Conservation (phyloP, 2,797 vertebrate genomes). For the Phyllotis vaccarum region DNA sequence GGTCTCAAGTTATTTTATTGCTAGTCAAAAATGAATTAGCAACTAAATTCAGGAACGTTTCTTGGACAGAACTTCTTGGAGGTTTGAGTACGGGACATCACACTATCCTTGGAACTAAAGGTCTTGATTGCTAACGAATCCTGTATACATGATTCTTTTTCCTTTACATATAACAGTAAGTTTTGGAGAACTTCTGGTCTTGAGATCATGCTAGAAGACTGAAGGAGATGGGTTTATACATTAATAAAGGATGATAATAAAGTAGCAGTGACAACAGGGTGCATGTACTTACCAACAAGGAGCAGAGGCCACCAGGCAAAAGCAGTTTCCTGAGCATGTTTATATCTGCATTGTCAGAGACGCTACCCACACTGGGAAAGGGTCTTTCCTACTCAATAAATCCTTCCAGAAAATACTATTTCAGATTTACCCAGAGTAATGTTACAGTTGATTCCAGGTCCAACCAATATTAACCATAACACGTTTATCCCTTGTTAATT, state of each 20-base stretch:
- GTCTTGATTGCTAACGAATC: neutral
- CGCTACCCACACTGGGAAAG: neutral
- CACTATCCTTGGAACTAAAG: neutral
- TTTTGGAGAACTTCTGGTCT: neutral
- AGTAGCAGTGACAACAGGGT: neutral
- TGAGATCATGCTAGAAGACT: neutral
- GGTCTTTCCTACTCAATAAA: neutral
- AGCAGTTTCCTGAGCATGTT: neutral
- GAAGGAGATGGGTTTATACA: neutral
- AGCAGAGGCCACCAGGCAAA: neutral
- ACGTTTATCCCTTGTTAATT: neutral
- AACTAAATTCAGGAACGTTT: neutral
- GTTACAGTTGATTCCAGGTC: neutral
- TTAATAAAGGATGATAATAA: neutral
- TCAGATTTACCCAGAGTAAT: neutral
- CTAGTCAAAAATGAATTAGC: neutral
- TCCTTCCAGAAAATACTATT: neutral
- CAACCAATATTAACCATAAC: neutral
- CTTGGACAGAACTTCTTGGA: constrained; percentile 4
- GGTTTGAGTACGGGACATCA: neutral
- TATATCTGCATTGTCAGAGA: neutral
- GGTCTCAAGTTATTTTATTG: neutral
- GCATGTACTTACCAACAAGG: neutral
- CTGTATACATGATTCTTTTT: neutral
- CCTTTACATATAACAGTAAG: neutral